Evolutionary conservation across 2,113 vertebrate species (phyloP), one percentile per base, ranked within the genome.

Genomic region (Osmerus mordax): DNA sequence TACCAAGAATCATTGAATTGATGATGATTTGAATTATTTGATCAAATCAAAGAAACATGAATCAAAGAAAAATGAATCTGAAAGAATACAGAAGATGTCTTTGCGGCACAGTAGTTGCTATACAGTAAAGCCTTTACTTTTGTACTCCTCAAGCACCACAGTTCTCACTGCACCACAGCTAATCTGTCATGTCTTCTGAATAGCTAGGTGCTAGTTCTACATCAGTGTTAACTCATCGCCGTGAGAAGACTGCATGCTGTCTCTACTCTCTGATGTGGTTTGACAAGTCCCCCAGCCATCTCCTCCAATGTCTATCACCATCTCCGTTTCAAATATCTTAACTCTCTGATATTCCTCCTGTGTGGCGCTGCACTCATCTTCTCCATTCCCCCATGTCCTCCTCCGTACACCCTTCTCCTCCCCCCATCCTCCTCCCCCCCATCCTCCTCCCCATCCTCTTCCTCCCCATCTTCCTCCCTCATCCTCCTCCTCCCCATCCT

Each of bases 251-350:
- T 62, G 51, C 32, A 28, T 66, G 55, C 29, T 36, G 28, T 56
- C 29, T 69, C 41, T n/a, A 58, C 67, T 51, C 56, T 76, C 56
- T 76, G 73, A 78, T 82, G 64, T 58, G 41, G 54, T 76, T 71
- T 79, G 80, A 82, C 80, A 79, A 61, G 54, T 76, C 65, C 62
- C 29, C 67, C n/a, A 28, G 60, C 67, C 58, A 36, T 61, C 55
- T 69, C 62, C 70, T 53, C 55, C 58, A 64, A 54, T 79, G 70
- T 76, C 64, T 79, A 66, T 67, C 67, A 71, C 70, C 51, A 36
- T 79, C 58, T 67, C n/a, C 18, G 62, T 68, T 32, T 73, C 69
- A 67, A 66, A 61, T 23, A 61, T 66, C 66, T 11, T 47, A 47
- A 11, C 41, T 47, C 36, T 77, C 58, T 52, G 69, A 15, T 9